phyloP scores from a whole-genome alignment of 2,113 vertebrate genomes.

The Harpagus bidentatus region DNA sequence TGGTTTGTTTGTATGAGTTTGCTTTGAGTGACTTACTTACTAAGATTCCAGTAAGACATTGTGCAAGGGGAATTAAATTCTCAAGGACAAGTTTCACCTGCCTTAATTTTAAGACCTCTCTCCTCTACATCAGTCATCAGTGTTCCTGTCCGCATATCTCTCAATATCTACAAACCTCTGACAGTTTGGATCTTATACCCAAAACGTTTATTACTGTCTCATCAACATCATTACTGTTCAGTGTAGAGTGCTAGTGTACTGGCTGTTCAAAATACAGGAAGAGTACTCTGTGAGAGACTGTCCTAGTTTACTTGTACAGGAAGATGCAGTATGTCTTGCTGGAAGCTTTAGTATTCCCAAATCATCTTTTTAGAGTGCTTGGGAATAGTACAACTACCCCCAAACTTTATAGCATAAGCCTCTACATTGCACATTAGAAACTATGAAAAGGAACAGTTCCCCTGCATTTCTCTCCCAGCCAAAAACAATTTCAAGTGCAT shows the following conservation, averaged over 20 bases:
- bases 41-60: not conserved
- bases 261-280: not conserved
- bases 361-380: not conserved
- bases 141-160: not conserved
- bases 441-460: not conserved
- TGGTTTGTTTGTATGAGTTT: not conserved
- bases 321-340: not conserved
- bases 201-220: not conserved
- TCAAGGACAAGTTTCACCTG: not conserved
- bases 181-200: not conserved
- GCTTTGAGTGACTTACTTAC: not conserved
- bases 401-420: not conserved
- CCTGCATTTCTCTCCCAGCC: not conserved
- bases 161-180: not conserved
- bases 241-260: not conserved
- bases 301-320: not conserved
- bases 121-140: not conserved
- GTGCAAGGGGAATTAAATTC: not conserved
- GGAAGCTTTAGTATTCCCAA: not conserved
- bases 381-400: not conserved
- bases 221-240: not conserved
- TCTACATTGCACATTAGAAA: not conserved
- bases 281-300: not conserved
- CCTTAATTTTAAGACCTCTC: not conserved
- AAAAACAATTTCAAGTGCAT: not conserved